phyloP scores from a whole-genome alignment of 2,113 vertebrate genomes.

The Cranoglanis bouderius region DNA sequence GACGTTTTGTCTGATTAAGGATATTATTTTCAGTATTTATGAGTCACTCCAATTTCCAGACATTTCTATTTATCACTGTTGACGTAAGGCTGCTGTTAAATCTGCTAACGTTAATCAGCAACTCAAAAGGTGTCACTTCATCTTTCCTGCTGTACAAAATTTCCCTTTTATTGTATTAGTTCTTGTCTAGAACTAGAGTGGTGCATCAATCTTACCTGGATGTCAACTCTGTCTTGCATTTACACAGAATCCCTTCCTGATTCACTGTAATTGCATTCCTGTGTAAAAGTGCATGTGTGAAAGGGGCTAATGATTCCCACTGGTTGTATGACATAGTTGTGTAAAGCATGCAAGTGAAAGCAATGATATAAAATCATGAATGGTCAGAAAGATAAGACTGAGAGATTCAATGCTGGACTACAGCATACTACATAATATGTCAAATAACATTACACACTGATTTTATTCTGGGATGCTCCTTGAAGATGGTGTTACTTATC shows the following conservation, averaged over 20 bases:
- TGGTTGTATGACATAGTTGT: background rate
- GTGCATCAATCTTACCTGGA: background rate
- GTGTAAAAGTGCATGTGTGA: background rate
- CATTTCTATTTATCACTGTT: slow-evolving; percentile 5
- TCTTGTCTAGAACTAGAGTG: background rate
- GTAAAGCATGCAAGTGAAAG: background rate
- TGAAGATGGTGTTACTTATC: background rate
- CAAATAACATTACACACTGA: background rate
- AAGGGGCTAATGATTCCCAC: background rate
- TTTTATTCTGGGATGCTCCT: background rate
- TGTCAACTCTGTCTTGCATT: background rate
- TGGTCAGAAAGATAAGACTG: background rate
- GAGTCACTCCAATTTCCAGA: slow-evolving; percentile 7
- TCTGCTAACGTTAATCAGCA: background rate
- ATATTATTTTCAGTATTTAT: background rate
- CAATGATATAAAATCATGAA: background rate
- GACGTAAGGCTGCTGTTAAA: background rate
- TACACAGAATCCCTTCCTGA: background rate
- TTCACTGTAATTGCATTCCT: background rate
- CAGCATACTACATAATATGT: background rate
- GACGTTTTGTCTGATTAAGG: background rate
- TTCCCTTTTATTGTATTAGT: background rate
- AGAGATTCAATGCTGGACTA: background rate
- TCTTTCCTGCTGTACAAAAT: background rate
- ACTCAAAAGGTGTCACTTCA: background rate